Percentiles rank a stretch among this genome's conserved stretches.
Conservation (phyloP, 2,113 vertebrate genomes). For the Perognathus longimembris region DNA sequence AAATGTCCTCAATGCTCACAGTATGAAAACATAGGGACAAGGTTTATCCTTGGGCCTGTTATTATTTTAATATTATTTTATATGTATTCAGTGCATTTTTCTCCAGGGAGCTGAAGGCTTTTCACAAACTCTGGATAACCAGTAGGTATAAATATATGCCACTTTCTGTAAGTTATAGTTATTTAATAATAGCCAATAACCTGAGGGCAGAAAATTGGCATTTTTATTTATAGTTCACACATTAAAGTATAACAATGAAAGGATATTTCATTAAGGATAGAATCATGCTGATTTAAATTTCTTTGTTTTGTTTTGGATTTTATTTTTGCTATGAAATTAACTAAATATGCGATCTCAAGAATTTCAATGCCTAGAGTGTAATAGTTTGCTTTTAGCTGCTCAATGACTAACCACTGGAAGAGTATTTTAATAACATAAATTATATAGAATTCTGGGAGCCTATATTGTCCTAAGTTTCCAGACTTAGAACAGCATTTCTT, state of each 20-base stretch:
- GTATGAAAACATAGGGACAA: conserved; percentile 65
- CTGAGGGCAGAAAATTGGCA: conserved; percentile 1
- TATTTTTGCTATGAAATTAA: conserved; percentile 17
- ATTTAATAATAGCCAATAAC: conserved; percentile 51
- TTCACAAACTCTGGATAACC: conserved; percentile 69
- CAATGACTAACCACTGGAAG: not conserved
- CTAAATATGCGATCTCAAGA: not conserved
- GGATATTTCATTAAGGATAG: conserved; percentile 2
- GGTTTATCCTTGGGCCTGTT: conserved; percentile 66
- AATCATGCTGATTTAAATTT: conserved; percentile 34
- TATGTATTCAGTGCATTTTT: conserved; percentile 50
- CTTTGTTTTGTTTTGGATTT: not conserved
- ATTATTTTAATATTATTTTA: conserved; percentile 74
- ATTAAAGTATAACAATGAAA: not conserved
- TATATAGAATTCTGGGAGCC: conserved; percentile 1
- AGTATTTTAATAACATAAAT: conserved; percentile 42
- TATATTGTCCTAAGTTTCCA: not conserved
- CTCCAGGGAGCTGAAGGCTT: conserved; percentile 58
- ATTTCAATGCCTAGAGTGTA: not conserved
- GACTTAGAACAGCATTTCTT: not conserved
- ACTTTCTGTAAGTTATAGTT: conserved; percentile 43
- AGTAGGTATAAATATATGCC: conserved; percentile 53
- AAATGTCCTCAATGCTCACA: conserved; percentile 66
- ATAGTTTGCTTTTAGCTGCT: not conserved
- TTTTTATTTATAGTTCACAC: conserved; percentile 59